Evolutionary conservation across 2,797 vertebrate genomes (phyloP).

Genomic region (Siniperca obscura): DNA sequence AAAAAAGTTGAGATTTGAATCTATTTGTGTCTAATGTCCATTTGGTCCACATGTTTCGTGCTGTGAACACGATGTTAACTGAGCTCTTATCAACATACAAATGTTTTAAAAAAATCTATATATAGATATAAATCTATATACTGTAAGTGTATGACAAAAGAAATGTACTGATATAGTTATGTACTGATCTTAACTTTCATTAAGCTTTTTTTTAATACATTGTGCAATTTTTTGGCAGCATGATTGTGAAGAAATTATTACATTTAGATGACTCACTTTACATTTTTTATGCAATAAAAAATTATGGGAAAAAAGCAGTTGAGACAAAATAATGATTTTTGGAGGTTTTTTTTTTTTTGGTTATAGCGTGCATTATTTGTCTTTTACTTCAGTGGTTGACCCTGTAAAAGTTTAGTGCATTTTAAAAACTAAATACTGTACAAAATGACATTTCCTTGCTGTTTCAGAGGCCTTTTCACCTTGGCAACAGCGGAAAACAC

Average conservation of each 20-base stretch:
- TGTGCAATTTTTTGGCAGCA: constrained; percentile 88
- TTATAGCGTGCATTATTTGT: neutral
- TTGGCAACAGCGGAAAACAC: no score
- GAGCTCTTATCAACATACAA: constrained; percentile 21
- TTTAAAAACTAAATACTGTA: neutral
- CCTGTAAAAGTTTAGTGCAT: no score
- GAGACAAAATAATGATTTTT: constrained; percentile 18
- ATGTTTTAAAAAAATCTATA: constrained; percentile 4
- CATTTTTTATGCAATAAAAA: constrained; percentile 92
- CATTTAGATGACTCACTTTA: constrained; percentile 86
- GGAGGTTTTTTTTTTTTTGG: neutral
- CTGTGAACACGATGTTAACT: constrained; percentile 32
- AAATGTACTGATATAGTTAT: constrained; percentile 38
- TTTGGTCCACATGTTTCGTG: constrained; percentile 28
- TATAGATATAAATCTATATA: constrained; percentile 15
- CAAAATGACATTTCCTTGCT: no score
- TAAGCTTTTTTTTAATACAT: constrained; percentile 86
- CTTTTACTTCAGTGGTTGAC: neutral
- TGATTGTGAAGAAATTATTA: constrained; percentile 90
- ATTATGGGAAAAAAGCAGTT: neutral
- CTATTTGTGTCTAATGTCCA: constrained; percentile 22
- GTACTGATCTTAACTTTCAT: constrained; percentile 71
- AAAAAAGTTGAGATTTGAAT: neutral
- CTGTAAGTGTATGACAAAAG: constrained; percentile 71
- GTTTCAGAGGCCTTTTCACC: no score